Conservation (phyloP, 2,888 invertebrate genomes). For the Ennomos fuscantarius region DNA sequence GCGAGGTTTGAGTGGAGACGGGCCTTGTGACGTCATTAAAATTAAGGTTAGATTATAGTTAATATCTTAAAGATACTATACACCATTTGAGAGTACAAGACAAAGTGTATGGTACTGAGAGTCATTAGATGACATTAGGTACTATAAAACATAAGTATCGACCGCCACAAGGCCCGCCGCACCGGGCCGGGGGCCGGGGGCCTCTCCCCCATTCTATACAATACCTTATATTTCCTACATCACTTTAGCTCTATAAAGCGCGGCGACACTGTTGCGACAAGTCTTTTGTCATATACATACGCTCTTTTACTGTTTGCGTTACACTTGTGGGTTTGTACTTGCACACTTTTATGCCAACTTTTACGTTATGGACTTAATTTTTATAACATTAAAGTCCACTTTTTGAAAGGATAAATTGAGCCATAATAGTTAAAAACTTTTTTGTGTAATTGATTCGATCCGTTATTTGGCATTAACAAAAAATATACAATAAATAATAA, state of each 20-base stretch:
- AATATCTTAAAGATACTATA: too few species aligned
- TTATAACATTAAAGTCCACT: too few species aligned
- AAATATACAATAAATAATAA: not conserved
- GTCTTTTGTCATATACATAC: constrained; percentile 41
- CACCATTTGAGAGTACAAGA: too few species aligned
- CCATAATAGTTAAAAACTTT: too few species aligned
- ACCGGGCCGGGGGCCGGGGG: too few species aligned
- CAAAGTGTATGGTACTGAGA: too few species aligned
- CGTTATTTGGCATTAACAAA: not conserved
- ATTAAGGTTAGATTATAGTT: too few species aligned
- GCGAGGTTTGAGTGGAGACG: constrained; percentile 9
- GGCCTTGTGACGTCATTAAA: not conserved
- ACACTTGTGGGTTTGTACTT: constrained; percentile 1
- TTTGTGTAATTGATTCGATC: too few species aligned
- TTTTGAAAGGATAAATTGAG: too few species aligned
- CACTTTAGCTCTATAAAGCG: constrained; percentile 47
- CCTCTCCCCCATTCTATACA: constrained; percentile 6
- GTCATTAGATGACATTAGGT: too few species aligned
- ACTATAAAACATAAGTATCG: too few species aligned
- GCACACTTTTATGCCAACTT: constrained; percentile 29
- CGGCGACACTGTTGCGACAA: constrained; percentile 58
- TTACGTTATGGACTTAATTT: not conserved
- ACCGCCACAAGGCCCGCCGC: too few species aligned
- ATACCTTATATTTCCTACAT: constrained; percentile 26
- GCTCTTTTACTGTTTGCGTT: constrained; percentile 3